Evolutionary conservation across 1,140 invertebrate genomes (phyloP).

Genomic region (Caenorhabditis inopinata): DNA sequence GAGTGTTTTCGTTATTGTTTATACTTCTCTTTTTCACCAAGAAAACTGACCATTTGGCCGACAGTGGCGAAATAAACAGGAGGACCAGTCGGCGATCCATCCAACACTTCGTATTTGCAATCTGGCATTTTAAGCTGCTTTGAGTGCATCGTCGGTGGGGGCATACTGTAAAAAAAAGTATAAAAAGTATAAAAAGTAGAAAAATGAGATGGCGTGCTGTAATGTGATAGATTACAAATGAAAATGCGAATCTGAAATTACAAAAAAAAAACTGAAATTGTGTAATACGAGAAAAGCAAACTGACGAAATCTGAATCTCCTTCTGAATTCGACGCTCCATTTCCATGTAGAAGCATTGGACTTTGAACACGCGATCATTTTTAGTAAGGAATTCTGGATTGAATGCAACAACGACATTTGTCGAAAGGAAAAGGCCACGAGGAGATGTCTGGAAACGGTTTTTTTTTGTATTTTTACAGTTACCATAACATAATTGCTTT

Average conservation of each 20-base stretch:
- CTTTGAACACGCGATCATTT: slow-evolving; percentile 59
- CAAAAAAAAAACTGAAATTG: background rate
- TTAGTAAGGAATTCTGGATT: slow-evolving; percentile 64
- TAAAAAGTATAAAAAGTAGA: too few species aligned
- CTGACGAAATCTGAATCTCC: slow-evolving; percentile 59
- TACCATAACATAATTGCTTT: too few species aligned
- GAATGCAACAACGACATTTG: slow-evolving; percentile 59
- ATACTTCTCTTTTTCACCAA: background rate
- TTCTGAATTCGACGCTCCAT: slow-evolving; percentile 58
- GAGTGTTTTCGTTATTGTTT: background rate
- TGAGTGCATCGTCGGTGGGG: slow-evolving; percentile 56
- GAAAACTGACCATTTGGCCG: slow-evolving; percentile 60
- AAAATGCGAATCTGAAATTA: background rate
- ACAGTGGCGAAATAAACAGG: slow-evolving; percentile 64
- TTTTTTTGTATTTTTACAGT: background rate
- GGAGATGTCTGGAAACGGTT: slow-evolving; percentile 54
- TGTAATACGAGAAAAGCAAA: background rate
- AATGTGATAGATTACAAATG: background rate
- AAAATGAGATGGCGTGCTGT: background rate
- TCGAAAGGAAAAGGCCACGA: slow-evolving; percentile 57
- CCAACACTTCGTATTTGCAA: slow-evolving; percentile 63
- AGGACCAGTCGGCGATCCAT: slow-evolving; percentile 59
- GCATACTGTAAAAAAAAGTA: slow-evolving; percentile 51
- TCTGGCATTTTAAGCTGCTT: slow-evolving; percentile 65
- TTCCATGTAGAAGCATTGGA: slow-evolving; percentile 66